Evolutionary conservation across 2,888 invertebrate genomes (phyloP).

Genomic region (Eretmocerus hayati): DNA sequence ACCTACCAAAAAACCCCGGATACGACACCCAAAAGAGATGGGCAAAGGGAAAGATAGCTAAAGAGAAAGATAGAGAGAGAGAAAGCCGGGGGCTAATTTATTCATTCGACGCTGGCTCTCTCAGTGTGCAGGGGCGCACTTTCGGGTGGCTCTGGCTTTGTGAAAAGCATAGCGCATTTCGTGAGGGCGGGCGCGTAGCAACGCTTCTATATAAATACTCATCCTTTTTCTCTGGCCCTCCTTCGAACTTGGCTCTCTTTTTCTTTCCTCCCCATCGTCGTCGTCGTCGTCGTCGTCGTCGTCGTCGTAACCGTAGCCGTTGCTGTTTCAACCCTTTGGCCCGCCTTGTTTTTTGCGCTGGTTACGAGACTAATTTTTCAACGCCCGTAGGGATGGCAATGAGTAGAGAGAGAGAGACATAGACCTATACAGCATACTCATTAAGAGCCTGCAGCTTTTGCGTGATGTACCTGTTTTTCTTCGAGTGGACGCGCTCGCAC

Average conservation of each 20-base stretch:
- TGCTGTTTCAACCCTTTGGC: conserved; percentile 14
- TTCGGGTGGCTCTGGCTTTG: conserved; percentile 43
- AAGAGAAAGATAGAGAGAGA: conserved; percentile 9
- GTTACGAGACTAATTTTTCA: conserved; percentile 38
- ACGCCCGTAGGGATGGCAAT: conserved; percentile 15
- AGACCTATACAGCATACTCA: neutral
- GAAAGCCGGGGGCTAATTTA: conserved; percentile 36
- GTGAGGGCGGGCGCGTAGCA: conserved; percentile 42
- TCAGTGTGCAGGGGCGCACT: conserved; percentile 32
- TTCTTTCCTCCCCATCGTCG: conserved; percentile 15
- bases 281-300: conserved; percentile 9
- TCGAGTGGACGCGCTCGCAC: neutral
- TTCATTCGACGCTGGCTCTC: too few relatives aligned
- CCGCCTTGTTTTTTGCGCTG: conserved; percentile 21
- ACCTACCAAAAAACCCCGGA: too few relatives aligned
- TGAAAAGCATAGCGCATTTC: conserved; percentile 37
- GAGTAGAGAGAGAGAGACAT: neutral
- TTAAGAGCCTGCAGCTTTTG: neutral
- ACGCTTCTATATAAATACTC: too few relatives aligned
- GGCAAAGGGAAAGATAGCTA: too few relatives aligned
- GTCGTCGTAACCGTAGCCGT: conserved; percentile 5
- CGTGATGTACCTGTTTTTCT: neutral
- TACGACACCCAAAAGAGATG: too few relatives aligned
- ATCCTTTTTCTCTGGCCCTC: neutral
- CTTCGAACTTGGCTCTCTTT: conserved; percentile 40